phyloP scores from a whole-genome alignment of 2,888 invertebrate species.

The Ecliptopera silaceata region DNA sequence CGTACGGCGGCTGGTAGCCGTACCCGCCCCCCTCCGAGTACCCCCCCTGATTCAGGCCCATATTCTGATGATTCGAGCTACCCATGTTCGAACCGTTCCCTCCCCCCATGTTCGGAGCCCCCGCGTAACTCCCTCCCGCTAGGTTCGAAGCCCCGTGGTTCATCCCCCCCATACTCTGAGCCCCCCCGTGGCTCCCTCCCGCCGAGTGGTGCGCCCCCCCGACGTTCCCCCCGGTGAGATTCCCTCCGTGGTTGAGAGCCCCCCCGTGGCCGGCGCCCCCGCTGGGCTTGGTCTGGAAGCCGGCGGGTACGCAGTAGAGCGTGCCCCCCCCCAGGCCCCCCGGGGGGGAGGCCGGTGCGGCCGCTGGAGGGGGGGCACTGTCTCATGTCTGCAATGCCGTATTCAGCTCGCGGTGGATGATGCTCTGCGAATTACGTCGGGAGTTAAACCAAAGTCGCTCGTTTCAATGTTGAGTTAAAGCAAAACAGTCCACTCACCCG shows the following conservation, averaged over 20 bases:
- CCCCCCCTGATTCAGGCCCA: not conserved
- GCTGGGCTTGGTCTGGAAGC: constrained; percentile 19
- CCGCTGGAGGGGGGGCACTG: constrained; percentile 52
- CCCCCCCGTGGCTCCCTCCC: not conserved
- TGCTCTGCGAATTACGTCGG: constrained; percentile 62
- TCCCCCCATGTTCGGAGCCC: not conserved
- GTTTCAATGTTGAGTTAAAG: too few species aligned
- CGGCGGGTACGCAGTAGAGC: constrained; percentile 22
- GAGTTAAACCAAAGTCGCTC: too few species aligned
- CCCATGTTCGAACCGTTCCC: not conserved
- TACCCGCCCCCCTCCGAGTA: not conserved
- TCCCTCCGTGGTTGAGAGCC: not conserved
- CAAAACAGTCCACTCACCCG: too few species aligned
- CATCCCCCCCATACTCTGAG: not conserved
- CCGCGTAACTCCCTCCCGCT: not conserved
- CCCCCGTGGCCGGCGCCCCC: not conserved
- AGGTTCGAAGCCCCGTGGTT: not conserved
- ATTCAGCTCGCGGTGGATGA: constrained; percentile 92
- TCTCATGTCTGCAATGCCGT: constrained; percentile 91
- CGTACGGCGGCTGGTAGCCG: not conserved
- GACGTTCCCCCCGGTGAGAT: too few species aligned
- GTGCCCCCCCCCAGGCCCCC: constrained; percentile 26
- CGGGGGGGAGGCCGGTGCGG: constrained; percentile 43
- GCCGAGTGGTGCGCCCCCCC: not conserved
- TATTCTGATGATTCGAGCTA: not conserved